Percentiles rank a stretch among this genome's conserved stretches.
These are phyloP conservation scores for Macrostomum lignano DNA, from an alignment of 1,140 invertebrate genomes.

Conservation along the genomic window DNA sequence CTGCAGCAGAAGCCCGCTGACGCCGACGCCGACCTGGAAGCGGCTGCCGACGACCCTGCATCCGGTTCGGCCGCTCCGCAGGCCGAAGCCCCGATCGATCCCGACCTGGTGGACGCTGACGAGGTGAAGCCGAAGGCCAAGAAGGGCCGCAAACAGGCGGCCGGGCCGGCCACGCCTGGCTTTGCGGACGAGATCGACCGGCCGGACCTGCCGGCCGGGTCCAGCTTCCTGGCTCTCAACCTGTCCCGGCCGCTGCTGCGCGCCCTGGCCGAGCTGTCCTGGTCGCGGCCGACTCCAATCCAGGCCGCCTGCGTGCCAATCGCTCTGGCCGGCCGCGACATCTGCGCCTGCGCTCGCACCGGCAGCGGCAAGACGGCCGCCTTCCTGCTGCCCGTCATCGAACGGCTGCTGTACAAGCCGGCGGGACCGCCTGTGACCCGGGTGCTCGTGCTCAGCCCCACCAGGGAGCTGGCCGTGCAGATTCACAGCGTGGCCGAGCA, in stretches of 20 bases:
- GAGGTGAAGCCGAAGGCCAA: too few relatives aligned
- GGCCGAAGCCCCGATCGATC: too few relatives aligned
- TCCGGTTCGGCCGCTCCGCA: too few relatives aligned
- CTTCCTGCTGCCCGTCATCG: constrained; percentile 84
- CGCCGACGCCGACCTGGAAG: too few relatives aligned
- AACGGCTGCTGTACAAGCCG: constrained; percentile 39
- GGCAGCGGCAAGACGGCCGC: constrained; percentile 69
- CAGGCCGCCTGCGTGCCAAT: constrained; percentile 74
- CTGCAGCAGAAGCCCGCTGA: too few relatives aligned
- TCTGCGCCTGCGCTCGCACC: constrained; percentile 81
- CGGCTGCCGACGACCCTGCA: too few relatives aligned
- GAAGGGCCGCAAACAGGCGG: too few relatives aligned
- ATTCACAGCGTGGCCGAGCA: constrained; percentile 65
- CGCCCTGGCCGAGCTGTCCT: constrained; percentile 52
- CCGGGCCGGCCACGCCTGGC: too few relatives aligned
- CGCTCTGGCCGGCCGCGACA: constrained; percentile 56
- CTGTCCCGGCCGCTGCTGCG: constrained; percentile 58
- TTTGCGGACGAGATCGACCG: too few relatives aligned
- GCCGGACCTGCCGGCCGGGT: too few relatives aligned
- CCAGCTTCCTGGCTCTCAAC: constrained; percentile 66
- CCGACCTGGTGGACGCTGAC: too few relatives aligned
- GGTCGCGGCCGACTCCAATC: constrained; percentile 73
- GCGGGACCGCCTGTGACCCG: constrained; percentile 36
- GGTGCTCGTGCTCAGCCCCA: constrained; percentile 74
- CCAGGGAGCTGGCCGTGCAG: constrained; percentile 75